Base-by-base conservation (phyloP, 1,140 invertebrate genomes). In the Drosophila arizonae region DNA sequence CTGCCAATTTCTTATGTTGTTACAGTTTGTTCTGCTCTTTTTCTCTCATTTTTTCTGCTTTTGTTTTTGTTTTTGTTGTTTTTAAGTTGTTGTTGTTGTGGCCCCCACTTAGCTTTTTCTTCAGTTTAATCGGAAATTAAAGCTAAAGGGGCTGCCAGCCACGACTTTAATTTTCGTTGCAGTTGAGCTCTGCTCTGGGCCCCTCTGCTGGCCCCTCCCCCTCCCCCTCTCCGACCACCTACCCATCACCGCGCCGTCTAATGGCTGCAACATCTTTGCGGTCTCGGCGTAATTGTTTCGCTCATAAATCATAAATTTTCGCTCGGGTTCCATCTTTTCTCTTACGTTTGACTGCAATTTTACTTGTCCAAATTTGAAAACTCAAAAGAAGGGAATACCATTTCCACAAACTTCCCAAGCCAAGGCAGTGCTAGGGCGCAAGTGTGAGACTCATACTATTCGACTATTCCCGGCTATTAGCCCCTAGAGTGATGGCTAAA, bases 41-140 rank as follows among this genome's bases (percentile, higher is more conserved):
- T 76, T 55, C 61, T 58, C 21, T 24, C 21, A 24, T 24, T 24
- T 24, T 24, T 24, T 24, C 21, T 3, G 21, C 21, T 3, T 24
- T 24, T 24, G 21, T 24, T 24, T 45, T 75, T 55, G 58, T 55
- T 50, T 81, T 46, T 64, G 52, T 79, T 69, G 43, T 72, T 45
- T 68, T 46, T 48, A 51, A 45, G 50, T 60, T 62, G 62, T 61
- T 58, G 67, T 24, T 24, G 21, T 58, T 70, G 63, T 68, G 69
- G 63, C 73, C 72, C 69, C 60, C 69, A 79, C 77, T 79, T 77
- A 76, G 76, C 64, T 72, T 79, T 79, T 73, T 57, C 43, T 69
- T 67, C 30, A 71, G 54, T 76, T 89, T 90, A 89, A 89, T 89
- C 85, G 77, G 86, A 90, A 89, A 89, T 89, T 89, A 88, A 89